Percentiles rank a stretch among this genome's conserved stretches.
Conservation (phyloP, 2,113 vertebrate genomes). For the Phylloscopus whistleri region DNA sequence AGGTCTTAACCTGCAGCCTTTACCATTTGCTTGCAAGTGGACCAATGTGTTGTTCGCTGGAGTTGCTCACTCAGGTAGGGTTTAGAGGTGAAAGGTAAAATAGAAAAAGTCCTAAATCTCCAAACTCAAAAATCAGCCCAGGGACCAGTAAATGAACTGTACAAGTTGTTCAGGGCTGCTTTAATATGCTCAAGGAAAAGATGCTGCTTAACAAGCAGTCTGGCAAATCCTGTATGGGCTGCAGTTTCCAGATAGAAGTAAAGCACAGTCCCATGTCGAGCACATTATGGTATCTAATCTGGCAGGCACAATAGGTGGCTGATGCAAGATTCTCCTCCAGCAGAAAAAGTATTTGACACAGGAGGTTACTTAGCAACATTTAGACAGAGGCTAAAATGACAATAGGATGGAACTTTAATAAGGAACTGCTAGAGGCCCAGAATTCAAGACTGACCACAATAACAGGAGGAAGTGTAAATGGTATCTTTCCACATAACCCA, state of each 20-base stretch:
- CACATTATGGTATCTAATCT: slow-evolving; percentile 53
- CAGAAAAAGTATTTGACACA: slow-evolving; percentile 61
- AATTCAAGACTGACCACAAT: neutral
- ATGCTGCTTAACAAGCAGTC: slow-evolving; percentile 16
- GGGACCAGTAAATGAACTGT: neutral
- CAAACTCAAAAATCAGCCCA: neutral
- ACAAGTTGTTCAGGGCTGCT: neutral
- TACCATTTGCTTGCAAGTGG: neutral
- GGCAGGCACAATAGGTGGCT: slow-evolving; percentile 56
- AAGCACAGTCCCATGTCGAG: slow-evolving; percentile 42
- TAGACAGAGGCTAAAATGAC: slow-evolving; percentile 37
- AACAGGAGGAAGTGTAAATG: neutral
- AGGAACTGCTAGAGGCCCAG: neutral
- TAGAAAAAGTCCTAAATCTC: neutral
- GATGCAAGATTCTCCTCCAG: slow-evolving; percentile 36
- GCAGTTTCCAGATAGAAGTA: slow-evolving; percentile 48
- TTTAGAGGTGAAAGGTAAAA: neutral
- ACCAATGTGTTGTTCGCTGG: neutral
- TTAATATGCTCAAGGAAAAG: neutral
- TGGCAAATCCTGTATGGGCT: slow-evolving; percentile 42
- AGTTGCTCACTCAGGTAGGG: neutral
- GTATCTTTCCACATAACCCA: neutral
- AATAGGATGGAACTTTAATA: slow-evolving; percentile 31
- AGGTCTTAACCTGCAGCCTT: neutral
- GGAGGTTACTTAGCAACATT: slow-evolving; percentile 68